These are phyloP conservation scores for Simalia tracyae DNA, from an alignment of 2,797 vertebrate species.

Conservation along the genomic window DNA sequence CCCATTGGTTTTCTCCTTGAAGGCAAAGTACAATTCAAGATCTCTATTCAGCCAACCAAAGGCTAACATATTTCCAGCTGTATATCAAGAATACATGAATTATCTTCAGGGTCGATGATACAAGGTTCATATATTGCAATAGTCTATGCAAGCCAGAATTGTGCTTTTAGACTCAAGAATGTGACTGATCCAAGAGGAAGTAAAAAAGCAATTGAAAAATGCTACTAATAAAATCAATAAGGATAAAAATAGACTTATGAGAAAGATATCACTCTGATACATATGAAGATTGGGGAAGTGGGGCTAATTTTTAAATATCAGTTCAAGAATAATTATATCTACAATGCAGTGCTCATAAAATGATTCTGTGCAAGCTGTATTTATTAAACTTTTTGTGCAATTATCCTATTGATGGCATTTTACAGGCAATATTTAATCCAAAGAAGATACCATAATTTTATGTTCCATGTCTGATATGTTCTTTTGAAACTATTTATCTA, in stretches of 20 bases:
- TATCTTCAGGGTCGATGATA: slow-evolving; percentile 25
- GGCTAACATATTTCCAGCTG: slow-evolving; percentile 40
- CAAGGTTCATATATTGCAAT: slow-evolving; percentile 50
- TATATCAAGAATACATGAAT: slow-evolving; percentile 25
- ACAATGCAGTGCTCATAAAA: not conserved
- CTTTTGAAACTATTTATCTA: slow-evolving; percentile 16
- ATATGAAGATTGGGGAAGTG: slow-evolving; percentile 3
- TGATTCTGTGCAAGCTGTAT: slow-evolving; percentile 10
- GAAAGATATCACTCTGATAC: slow-evolving; percentile 1
- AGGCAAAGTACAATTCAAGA: not conserved
- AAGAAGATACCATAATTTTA: not conserved
- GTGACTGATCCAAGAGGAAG: slow-evolving; percentile 35
- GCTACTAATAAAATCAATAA: slow-evolving; percentile 12
- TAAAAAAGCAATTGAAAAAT: slow-evolving; percentile 35
- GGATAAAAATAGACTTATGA: not conserved
- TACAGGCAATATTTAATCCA: not conserved
- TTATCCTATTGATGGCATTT: slow-evolving; percentile 9
- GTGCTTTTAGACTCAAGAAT: slow-evolving; percentile 19
- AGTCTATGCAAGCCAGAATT: slow-evolving; percentile 30
- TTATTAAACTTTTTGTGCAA: not conserved
- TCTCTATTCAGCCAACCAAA: slow-evolving; percentile 21
- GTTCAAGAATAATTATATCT: slow-evolving; percentile 20
- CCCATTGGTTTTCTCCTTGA: not conserved
- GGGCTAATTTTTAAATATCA: slow-evolving; percentile 28
- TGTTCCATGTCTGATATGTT: slow-evolving; percentile 5